Evolutionary conservation across 1,140 invertebrate species (phyloP), one percentile per base, ranked within the genome.

Genomic region (Aphelinus certus): DNA sequence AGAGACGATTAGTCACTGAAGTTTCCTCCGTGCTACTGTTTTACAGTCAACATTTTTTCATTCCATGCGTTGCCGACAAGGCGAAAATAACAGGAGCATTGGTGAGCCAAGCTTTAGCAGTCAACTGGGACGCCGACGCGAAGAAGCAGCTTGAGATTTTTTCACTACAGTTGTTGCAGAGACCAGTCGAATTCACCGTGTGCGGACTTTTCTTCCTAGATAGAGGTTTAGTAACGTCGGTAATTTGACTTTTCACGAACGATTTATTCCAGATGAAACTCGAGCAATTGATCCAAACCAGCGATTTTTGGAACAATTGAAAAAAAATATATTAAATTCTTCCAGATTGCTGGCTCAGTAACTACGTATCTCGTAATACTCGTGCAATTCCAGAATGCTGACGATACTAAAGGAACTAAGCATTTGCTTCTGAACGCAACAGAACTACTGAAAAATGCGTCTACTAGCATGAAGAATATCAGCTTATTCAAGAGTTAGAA

Each of bases 361-460:
- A 92, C 92, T 0, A 93, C 92, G 0, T 93, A 93, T 83, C 83
- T 93, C 72, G 92, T 93, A 0, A 93, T 93, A 77, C 83, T 93
- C 10, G 91, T 93, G 81, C 92, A 93, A 79, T 92, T 93, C 73
- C 91, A 92, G 85, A 90, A 84, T 48, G 84, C 81, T 0, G 81
- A 85, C 43, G 84, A 85, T n/a, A 80, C 82, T 0, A 82, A 83
- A 56, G 81, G 78, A 62, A 75, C 73, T 10, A 75, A 73, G 66
- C 61, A 69, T 53, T 2, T 85, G 46, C 80, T 83, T n/a, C 82
- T 79, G 53, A 85, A 84, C 66, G 82, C 80, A 4, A 81, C 83
- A 0, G 73, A 79, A 9, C 26, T 76, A 5, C 46, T 84, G 2
- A 81, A 69, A 61, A 83, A 83, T n/a, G 81, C 67, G 1, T 79